These are phyloP conservation scores for Stercorarius parasiticus DNA, from an alignment of 2,113 vertebrate species.

Conservation along the genomic window DNA sequence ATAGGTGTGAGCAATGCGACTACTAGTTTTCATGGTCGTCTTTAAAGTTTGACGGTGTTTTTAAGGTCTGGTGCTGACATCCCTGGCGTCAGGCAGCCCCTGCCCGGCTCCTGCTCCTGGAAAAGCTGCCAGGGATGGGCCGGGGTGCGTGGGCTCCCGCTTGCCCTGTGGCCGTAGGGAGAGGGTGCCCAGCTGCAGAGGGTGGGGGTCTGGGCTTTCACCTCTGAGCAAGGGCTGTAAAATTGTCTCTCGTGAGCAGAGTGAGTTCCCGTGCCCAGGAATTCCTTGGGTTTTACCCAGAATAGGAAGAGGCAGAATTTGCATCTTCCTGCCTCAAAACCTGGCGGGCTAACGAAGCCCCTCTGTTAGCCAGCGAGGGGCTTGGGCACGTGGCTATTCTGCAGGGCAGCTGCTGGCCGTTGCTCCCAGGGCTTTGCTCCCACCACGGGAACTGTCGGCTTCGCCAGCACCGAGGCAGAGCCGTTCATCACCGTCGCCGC, in stretches of 20 bases:
- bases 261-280: accelerated
- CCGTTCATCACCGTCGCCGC: neutral
- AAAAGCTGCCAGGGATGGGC: neutral
- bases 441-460: accelerated
- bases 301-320: neutral
- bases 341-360: accelerated
- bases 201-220: neutral
- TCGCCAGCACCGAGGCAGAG: accelerated
- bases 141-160: accelerated
- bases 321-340: neutral
- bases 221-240: neutral
- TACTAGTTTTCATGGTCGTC: accelerated
- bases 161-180: accelerated
- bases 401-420: neutral
- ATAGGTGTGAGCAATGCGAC: accelerated
- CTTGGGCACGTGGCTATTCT: accelerated
- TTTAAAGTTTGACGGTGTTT: accelerated
- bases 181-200: too few relatives aligned
- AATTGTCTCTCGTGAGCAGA: neutral
- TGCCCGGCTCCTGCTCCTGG: neutral
- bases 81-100: neutral
- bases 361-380: neutral
- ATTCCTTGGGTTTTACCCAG: neutral
- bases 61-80: neutral
- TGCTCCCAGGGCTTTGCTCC: neutral